Evolutionary conservation across 2,113 vertebrate genomes (phyloP).

Genomic region (Thamnophis sirtalis): DNA sequence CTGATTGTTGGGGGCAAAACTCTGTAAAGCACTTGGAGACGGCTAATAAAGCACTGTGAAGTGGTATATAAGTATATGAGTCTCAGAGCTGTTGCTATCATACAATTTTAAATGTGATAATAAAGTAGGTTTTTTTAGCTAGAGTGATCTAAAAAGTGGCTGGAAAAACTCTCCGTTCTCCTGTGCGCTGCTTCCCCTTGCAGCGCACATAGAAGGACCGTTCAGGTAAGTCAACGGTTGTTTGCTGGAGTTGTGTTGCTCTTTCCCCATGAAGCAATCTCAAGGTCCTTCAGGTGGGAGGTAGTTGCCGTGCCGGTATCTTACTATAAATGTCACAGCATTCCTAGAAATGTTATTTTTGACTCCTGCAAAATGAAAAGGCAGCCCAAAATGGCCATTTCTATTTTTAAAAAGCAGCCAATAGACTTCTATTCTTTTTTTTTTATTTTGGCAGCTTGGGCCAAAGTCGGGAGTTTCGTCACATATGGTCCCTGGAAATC

Average conservation of each 20-base stretch:
- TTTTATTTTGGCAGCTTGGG: slow-evolving; percentile 78
- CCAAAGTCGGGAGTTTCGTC: slow-evolving; percentile 85
- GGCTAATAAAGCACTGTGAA: too few relatives aligned
- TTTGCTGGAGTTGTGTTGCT: neutral
- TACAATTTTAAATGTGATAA: neutral
- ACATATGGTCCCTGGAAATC: slow-evolving; percentile 92
- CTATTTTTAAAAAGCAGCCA: neutral
- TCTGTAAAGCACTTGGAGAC: too few relatives aligned
- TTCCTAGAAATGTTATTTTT: neutral
- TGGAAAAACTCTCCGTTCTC: neutral
- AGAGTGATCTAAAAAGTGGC: neutral
- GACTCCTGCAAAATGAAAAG: too few relatives aligned
- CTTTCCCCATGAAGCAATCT: neutral
- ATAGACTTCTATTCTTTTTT: neutral
- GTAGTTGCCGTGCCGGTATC: neutral
- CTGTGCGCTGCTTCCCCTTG: too few relatives aligned
- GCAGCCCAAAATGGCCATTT: fast-evolving
- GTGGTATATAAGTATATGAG: too few relatives aligned
- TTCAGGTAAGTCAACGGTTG: too few relatives aligned
- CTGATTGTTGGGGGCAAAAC: too few relatives aligned
- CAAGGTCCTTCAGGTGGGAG: neutral
- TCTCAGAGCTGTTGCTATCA: too few relatives aligned
- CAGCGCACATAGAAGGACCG: too few relatives aligned
- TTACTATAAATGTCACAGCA: neutral
- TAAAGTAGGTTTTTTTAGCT: too few relatives aligned